Conservation (phyloP, 2,888 invertebrate species). For the Bombylius major region DNA sequence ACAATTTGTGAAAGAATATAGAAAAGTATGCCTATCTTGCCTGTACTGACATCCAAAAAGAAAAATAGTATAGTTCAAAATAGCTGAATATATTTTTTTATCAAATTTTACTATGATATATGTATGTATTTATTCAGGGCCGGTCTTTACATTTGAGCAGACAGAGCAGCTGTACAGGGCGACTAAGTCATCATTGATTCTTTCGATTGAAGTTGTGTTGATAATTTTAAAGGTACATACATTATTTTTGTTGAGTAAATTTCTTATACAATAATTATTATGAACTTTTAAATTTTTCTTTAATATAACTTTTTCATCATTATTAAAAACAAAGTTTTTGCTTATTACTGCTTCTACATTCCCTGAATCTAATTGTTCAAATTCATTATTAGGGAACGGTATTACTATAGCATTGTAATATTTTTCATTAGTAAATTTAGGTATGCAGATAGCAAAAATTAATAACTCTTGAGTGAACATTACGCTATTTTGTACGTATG, state of each 20-base stretch:
- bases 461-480: not conserved
- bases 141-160: no score
- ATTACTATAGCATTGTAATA: not conserved
- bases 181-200: not conserved
- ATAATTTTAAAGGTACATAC: not conserved
- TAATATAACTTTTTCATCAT: not conserved
- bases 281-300: not conserved
- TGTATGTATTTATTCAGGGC: no score
- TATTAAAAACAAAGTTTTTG: not conserved
- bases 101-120: no score
- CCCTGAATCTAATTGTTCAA: not conserved
- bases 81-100: no score
- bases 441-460: not conserved
- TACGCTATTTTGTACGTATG: not conserved
- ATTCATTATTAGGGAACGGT: slow-evolving; percentile 1
- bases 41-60: no score
- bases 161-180: no score
- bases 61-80: no score
- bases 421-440: not conserved
- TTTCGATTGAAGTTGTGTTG: not conserved
- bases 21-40: no score
- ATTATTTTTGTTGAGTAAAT: not conserved
- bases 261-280: not conserved
- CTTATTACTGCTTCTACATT: not conserved
- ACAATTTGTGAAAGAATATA: no score